Evolutionary conservation across 2,888 invertebrate species (phyloP).

Genomic region (Lingula anatina): DNA sequence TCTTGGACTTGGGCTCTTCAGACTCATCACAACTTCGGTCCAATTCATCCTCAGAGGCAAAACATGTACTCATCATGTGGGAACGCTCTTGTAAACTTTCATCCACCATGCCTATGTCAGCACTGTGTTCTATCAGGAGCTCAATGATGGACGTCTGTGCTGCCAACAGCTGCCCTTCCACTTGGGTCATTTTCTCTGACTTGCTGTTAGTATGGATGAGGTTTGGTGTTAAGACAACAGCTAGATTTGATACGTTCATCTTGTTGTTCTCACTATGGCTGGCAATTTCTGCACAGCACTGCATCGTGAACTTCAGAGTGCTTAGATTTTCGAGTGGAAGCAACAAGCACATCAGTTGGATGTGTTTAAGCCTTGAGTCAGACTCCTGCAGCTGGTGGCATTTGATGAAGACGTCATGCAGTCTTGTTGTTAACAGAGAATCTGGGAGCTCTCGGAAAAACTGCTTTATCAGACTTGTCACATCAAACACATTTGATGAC

Average conservation of each 20-base stretch:
- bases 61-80: conserved; percentile 30
- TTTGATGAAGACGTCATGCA: conserved; percentile 71
- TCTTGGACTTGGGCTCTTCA: conserved; percentile 34
- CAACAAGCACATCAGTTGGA: conserved; percentile 66
- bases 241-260: conserved; percentile 79
- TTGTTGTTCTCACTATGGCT: conserved; percentile 67
- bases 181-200: conserved; percentile 38
- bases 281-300: conserved; percentile 66
- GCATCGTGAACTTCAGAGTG: conserved; percentile 74
- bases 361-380: conserved; percentile 56
- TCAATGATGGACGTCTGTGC: conserved; percentile 54
- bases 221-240: conserved; percentile 80
- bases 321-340: conserved; percentile 73
- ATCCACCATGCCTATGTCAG: conserved; percentile 69
- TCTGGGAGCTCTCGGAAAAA: conserved; percentile 82
- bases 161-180: conserved; percentile 39
- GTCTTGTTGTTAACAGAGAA: conserved; percentile 68
- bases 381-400: conserved; percentile 48
- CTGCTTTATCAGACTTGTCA: conserved; percentile 78
- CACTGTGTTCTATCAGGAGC: conserved; percentile 73
- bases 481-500: conserved; percentile 71
- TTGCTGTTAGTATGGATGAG: conserved; percentile 66
- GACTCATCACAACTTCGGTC: conserved; percentile 35
- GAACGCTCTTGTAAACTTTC: conserved; percentile 57
- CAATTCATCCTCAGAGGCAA: conserved; percentile 38